A percentile compares a stretch with the other conserved stretches of the same genome.
Evolutionary conservation across 2,888 invertebrate species (phyloP).

Genomic region (Trachelus iudaicus): DNA sequence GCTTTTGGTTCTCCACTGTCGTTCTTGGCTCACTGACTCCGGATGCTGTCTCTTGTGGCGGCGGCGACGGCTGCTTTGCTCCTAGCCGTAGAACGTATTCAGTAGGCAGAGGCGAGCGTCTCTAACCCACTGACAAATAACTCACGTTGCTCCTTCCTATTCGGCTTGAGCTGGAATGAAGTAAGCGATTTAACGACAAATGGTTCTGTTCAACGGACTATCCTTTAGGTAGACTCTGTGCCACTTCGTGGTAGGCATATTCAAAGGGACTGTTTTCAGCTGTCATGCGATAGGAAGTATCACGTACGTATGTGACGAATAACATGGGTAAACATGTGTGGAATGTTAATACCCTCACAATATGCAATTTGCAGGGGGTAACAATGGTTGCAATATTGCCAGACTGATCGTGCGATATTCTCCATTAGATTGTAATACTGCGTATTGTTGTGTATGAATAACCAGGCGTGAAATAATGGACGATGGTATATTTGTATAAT

Average conservation of each 20-base stretch:
- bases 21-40: constrained; percentile 10
- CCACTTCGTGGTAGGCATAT: not conserved
- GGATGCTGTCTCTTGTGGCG: not conserved
- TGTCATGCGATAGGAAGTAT: not conserved
- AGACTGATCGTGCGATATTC: not conserved
- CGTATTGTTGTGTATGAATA: not conserved
- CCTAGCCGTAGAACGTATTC: constrained; percentile 35
- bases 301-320: not conserved
- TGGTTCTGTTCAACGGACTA: not conserved
- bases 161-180: not conserved
- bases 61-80: constrained; percentile 18
- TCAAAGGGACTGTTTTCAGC: not conserved
- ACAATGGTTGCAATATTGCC: not conserved
- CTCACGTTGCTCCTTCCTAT: constrained; percentile 39
- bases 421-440: not conserved
- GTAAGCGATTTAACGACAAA: constrained; percentile 2
- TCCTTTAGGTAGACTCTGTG: not conserved
- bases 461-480: not conserved
- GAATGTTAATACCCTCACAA: not conserved
- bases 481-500: not conserved
- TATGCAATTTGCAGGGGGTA: not conserved
- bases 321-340: not conserved
- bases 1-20: not conserved
- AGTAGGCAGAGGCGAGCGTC: constrained; percentile 27
- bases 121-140: constrained; percentile 44